Conservation (phyloP, 2,888 invertebrate genomes). For the Theretra japonica region DNA sequence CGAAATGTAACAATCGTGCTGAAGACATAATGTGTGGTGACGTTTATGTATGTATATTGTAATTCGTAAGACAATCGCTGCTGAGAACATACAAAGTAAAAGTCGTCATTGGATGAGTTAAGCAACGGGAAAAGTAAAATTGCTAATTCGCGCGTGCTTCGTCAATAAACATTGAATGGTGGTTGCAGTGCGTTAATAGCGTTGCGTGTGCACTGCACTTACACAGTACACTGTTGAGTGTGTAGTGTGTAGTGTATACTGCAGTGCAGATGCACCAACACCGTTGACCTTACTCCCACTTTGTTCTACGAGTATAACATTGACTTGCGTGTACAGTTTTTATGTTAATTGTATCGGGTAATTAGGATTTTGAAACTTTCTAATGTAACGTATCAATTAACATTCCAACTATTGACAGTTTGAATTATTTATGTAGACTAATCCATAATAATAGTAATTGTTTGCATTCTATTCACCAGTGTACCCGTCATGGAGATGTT, state of each 20-base stretch:
- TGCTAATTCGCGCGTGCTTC: constrained; percentile 36
- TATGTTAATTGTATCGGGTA: background rate
- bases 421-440: background rate
- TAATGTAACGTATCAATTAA: background rate
- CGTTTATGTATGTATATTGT: too few relatives aligned
- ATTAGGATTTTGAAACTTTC: background rate
- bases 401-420: background rate
- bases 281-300: constrained; percentile 14
- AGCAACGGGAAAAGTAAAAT: constrained; percentile 7
- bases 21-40: background rate
- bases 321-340: background rate
- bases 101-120: constrained; percentile 15
- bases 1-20: background rate
- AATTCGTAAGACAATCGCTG: background rate
- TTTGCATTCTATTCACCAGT: constrained; percentile 1
- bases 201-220: constrained; percentile 32
- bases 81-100: constrained; percentile 21
- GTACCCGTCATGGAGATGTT: background rate
- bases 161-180: constrained; percentile 40
- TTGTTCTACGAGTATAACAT: background rate
- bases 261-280: constrained; percentile 29
- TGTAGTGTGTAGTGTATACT: background rate
- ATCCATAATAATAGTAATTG: background rate
- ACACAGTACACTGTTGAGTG: too few relatives aligned
- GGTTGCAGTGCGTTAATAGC: constrained; percentile 29